These are phyloP conservation scores for Glaucomys volans DNA, from an alignment of 2,113 vertebrate genomes.

Conservation along the genomic window DNA sequence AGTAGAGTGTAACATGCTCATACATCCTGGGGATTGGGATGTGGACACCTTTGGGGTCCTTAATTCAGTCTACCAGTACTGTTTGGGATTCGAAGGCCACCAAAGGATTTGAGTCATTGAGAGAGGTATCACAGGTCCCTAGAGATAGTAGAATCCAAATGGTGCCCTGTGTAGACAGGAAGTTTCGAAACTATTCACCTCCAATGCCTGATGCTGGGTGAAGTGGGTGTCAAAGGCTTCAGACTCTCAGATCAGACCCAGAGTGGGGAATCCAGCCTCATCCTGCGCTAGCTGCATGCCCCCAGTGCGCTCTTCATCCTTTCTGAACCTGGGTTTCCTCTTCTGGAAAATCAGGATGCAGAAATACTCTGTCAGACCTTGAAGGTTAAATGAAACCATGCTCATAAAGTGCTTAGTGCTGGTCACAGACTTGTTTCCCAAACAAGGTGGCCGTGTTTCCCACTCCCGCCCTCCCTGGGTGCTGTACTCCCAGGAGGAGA, in stretches of 20 bases:
- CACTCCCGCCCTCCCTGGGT: background rate
- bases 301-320: background rate
- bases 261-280: background rate
- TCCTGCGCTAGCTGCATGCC: background rate
- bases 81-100: background rate
- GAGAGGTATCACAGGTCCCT: background rate
- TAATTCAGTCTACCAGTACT: background rate
- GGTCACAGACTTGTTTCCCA: too few species aligned
- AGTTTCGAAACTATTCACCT: accelerated
- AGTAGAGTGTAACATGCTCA: background rate
- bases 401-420: background rate
- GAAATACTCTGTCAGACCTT: background rate
- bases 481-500: background rate
- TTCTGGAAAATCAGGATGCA: background rate
- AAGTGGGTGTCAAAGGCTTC: background rate
- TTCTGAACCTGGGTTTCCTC: background rate
- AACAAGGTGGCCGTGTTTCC: too few species aligned
- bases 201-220: accelerated
- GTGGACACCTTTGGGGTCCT: background rate
- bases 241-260: background rate
- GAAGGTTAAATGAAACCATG: background rate
- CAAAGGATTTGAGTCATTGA: background rate
- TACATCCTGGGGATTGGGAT: background rate
- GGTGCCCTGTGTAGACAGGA: background rate
- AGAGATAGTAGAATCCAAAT: too few species aligned